phyloP scores from a whole-genome alignment of 1,140 invertebrate genomes.

The Drosophila watanabei region DNA sequence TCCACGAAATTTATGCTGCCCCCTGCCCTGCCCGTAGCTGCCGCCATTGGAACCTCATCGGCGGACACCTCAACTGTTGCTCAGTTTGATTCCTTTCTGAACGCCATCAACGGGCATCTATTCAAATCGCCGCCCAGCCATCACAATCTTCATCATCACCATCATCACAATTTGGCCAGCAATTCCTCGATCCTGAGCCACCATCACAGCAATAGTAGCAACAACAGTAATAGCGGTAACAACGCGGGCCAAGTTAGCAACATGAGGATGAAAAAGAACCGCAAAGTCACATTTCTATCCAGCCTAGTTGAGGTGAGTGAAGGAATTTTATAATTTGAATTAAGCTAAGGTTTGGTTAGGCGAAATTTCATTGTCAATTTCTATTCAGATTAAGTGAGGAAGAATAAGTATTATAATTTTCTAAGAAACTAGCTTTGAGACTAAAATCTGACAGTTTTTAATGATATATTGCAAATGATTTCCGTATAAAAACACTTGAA shows the following conservation, averaged over 20 bases:
- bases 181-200: conserved; percentile 41
- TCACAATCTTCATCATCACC: conserved; percentile 8
- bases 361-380: neutral
- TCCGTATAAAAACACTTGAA: neutral
- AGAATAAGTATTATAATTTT: no score
- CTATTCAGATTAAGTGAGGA: neutral
- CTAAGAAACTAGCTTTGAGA: neutral
- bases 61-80: conserved; percentile 51
- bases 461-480: neutral
- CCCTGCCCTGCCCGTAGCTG: conserved; percentile 59
- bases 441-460: neutral
- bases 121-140: conserved; percentile 55
- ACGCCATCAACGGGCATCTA: conserved; percentile 65
- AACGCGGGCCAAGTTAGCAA: conserved; percentile 42
- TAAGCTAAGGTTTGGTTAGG: neutral
- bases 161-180: conserved; percentile 17
- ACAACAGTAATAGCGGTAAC: conserved; percentile 28
- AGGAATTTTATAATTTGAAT: neutral
- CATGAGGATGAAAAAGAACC: conserved; percentile 84
- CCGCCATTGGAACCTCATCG: conserved; percentile 52
- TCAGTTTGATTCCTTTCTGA: conserved; percentile 43
- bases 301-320: conserved; percentile 80
- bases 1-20: conserved; percentile 84
- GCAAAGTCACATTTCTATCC: conserved; percentile 80
- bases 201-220: conserved; percentile 19